Conservation (phyloP, 2,888 invertebrate species). For the Hemistola chrysoprasaria region DNA sequence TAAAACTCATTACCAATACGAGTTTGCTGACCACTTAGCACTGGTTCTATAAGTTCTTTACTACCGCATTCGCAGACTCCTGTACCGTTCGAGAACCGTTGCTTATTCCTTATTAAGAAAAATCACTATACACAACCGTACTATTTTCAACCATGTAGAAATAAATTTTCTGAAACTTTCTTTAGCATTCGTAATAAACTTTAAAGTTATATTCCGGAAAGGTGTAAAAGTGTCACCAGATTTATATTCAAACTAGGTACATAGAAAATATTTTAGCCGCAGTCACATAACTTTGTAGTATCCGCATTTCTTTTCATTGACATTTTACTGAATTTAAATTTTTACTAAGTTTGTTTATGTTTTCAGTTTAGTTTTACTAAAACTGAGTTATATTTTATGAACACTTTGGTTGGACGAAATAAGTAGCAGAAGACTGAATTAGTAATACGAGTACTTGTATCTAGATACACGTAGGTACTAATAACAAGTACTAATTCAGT, state of each 20-base stretch:
- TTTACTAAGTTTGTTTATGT: no score
- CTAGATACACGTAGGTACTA: no score
- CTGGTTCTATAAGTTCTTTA: slow-evolving; percentile 6
- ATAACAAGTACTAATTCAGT: no score
- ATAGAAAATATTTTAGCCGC: slow-evolving; percentile 1
- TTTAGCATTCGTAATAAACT: background rate
- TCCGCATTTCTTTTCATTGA: slow-evolving; percentile 8
- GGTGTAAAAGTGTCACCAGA: background rate
- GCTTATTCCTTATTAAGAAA: slow-evolving; percentile 25
- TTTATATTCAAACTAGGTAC: no score
- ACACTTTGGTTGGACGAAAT: no score
- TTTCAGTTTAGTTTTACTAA: no score
- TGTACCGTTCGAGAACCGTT: slow-evolving; percentile 28
- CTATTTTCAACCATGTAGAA: slow-evolving; percentile 3
- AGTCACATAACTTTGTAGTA: background rate
- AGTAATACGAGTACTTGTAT: no score
- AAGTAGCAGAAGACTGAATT: no score
- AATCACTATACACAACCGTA: slow-evolving; percentile 10
- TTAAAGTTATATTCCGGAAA: background rate
- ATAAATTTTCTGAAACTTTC: background rate
- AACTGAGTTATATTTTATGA: no score
- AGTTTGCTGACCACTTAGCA: slow-evolving; percentile 18
- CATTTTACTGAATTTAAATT: slow-evolving; percentile 6
- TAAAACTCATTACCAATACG: slow-evolving; percentile 12
- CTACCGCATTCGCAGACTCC: slow-evolving; percentile 20